Base-by-base conservation (phyloP, 2,888 invertebrate species). In the Sesamia inferens region DNA sequence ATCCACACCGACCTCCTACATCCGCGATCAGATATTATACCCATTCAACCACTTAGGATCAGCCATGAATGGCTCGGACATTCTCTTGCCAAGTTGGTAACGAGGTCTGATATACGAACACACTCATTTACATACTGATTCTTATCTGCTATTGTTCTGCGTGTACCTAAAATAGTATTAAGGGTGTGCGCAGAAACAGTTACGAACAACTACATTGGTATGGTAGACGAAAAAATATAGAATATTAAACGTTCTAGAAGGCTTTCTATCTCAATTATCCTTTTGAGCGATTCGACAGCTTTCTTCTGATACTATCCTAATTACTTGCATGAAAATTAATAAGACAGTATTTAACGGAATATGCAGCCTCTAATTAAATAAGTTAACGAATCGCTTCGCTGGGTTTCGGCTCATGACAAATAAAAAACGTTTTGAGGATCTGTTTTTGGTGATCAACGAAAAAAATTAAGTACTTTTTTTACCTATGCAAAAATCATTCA, bases 111-210 rank as follows among this genome's bases (percentile, higher is more conserved):
- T 83, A 85, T 82, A 84, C 78, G 73, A 68, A 62, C 58, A 64
- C 16, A 65, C 48, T 80, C 78, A 90, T 90, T 90, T 89, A 86
- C 90, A 89, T 90, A 89, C 72, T 71, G 91, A 90, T 91, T 71
- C 84, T 81, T 88, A 91, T 90, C 90, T 82, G 19, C 85, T 85
- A 90, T 91, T 91, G 90, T 91, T 91, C 81, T 72, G 64, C 68
- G 71, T 69, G 67, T 58, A 61, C 70, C 79, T 83, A 67, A 74
- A 77, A 78, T 74, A 72, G 75, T 71, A 68, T 67, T 82, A 82
- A 80, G 82, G 86, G 81, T 74, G 74, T 75, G 67, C 74, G 47
- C 71, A 73, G 31, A 77, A 55, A 79, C 73, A 48, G 76, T 76
- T 79, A 44, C n/a, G 4, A 68, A 61, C n/a, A 68, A 61, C n/a